Base-by-base conservation (phyloP, 35 echinoderm and acorn worm genomes). In the Ophiothrix spiculata region DNA sequence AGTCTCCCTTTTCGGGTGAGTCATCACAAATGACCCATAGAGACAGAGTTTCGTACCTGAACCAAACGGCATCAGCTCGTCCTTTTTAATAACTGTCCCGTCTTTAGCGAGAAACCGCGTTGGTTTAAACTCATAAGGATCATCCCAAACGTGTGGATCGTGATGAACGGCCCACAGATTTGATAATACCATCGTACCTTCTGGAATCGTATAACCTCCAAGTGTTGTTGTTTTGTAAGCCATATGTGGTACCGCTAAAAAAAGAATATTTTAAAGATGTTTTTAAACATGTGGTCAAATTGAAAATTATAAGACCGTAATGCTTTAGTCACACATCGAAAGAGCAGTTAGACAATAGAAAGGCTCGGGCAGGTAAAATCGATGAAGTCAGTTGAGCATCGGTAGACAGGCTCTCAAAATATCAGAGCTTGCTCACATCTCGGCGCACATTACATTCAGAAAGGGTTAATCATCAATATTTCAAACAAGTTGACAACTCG, bases 31-130 rank as follows among this genome's bases (percentile, higher is more conserved):
- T 80, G 1, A 77, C 86, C 10, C 80, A 79, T 15, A 78, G 78
- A 25, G 75, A 33, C 32, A 80, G 29, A n/a, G 77, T 38, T 25
- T 63, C 31, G n/a, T 63, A 38, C 36, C 36, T 80, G 32, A 39
- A 39, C 88, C 79, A 28, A 91, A 95, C 64, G 88, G 84, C 40
- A 76, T 87, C 35, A 86, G 86, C 36, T 86, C 82, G 37, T 92
- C 84, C 35, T 88, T 87, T 76, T 77, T 87, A n/a, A 79, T 45
- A 36, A 95, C 38, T 34, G 39, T 83, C 36, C 73, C 64, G 23
- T 90, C 80, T 28, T 35, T 29, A 33, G 79, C 33, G 37, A 84
- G 17, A 49, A 90, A 90, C 29, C 88, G 36, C 40, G 76, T 73
- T 0, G 88, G 88, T 1, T 39, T 29, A 74, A 90, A 90, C 33